Conservation (phyloP, 2,113 vertebrate genomes). For the Butorides virescens region DNA sequence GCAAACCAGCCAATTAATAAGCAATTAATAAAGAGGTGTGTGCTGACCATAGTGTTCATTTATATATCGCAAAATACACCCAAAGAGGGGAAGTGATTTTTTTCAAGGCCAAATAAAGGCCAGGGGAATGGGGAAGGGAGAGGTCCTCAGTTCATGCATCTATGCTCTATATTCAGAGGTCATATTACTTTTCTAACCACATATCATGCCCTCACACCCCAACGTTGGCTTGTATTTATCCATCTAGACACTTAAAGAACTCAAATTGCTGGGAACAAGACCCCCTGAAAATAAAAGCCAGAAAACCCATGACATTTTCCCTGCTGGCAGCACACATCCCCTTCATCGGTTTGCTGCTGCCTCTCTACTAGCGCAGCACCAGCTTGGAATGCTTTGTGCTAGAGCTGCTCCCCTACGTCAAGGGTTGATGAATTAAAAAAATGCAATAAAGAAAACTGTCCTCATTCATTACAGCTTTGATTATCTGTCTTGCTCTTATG, state of each 20-base stretch:
- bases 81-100: background rate
- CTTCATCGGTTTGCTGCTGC: background rate
- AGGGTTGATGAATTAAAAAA: background rate
- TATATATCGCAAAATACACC: background rate
- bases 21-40: background rate
- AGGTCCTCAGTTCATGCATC: background rate
- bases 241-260: background rate
- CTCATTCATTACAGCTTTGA: background rate
- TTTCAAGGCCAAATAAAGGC: background rate
- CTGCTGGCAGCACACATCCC: background rate
- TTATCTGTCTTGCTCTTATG: background rate
- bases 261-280: background rate
- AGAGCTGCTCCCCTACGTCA: background rate
- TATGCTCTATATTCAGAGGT: background rate
- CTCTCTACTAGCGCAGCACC: background rate
- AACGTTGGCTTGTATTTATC: background rate
- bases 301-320: background rate
- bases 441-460: background rate
- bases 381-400: background rate
- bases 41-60: background rate
- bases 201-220: background rate
- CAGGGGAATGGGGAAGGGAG: background rate
- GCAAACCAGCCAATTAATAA: background rate
- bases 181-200: background rate
- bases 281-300: background rate